These are phyloP conservation scores for Noctua comes DNA, from an alignment of 2,888 invertebrate genomes.

Conservation along the genomic window DNA sequence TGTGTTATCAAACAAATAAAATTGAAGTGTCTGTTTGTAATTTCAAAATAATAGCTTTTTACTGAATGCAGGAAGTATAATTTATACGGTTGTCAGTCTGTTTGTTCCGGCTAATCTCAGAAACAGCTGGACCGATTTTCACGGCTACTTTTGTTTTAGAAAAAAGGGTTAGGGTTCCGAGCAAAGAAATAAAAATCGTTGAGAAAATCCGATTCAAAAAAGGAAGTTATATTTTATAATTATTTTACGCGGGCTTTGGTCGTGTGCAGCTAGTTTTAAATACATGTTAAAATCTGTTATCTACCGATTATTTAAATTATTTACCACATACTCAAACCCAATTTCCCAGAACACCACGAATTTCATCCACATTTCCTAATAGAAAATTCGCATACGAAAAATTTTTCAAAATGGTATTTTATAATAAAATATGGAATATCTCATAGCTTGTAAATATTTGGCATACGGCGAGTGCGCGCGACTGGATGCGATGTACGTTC, in stretches of 20 bases:
- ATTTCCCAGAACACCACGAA: neutral
- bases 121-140: too few species aligned
- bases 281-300: neutral
- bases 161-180: too few species aligned
- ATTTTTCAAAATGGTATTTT: slow-evolving; percentile 23
- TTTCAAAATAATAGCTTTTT: neutral
- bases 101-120: too few species aligned
- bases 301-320: neutral
- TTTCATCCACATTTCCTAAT: neutral
- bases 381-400: neutral
- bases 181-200: too few species aligned
- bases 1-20: neutral
- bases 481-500: slow-evolving; percentile 42
- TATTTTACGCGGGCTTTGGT: too few species aligned
- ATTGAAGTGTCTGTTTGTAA: too few species aligned
- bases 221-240: too few species aligned
- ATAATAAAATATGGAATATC: slow-evolving; percentile 29
- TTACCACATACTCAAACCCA: neutral
- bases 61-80: neutral
- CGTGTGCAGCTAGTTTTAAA: neutral
- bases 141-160: too few species aligned
- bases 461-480: slow-evolving; percentile 14
- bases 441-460: slow-evolving; percentile 47
- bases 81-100: too few species aligned
- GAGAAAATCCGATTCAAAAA: too few species aligned